These are phyloP conservation scores for Lucilia sericata DNA, from an alignment of 1,140 invertebrate species.

Conservation along the genomic window DNA sequence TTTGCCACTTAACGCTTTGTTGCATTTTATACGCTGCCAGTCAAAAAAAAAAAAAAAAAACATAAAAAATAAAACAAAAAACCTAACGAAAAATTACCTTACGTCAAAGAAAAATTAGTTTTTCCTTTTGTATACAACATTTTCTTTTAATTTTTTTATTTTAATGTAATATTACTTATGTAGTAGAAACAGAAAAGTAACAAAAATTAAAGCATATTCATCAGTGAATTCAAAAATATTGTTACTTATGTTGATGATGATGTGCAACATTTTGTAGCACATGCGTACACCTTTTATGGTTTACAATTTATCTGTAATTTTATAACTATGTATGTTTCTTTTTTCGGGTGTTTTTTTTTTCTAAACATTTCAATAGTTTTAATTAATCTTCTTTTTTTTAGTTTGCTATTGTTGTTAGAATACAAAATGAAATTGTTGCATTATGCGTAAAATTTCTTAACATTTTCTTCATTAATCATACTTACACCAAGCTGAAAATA, in stretches of 20 bases:
- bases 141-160: neutral
- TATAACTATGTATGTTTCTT: neutral
- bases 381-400: conserved; percentile 1
- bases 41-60: conserved; percentile 4
- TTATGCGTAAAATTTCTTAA: conserved; percentile 31
- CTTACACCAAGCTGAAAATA: neutral
- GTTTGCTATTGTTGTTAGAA: neutral
- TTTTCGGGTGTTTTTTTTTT: conserved; percentile 20
- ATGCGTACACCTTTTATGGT: neutral
- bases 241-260: neutral
- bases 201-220: neutral
- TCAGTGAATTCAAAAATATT: neutral
- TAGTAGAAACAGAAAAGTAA: neutral
- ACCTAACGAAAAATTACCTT: conserved; percentile 36
- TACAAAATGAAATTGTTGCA: conserved; percentile 1
- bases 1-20: conserved; percentile 39
- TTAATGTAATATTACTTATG: neutral
- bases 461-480: conserved; percentile 34
- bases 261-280: neutral
- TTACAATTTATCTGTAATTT: neutral
- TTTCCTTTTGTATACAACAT: neutral
- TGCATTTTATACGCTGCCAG: conserved; percentile 34
- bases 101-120: conserved; percentile 37
- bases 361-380: neutral
- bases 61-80: neutral